Evolutionary conservation across 2,888 invertebrate species (phyloP).

Genomic region (Hirudinaria manillensis): DNA sequence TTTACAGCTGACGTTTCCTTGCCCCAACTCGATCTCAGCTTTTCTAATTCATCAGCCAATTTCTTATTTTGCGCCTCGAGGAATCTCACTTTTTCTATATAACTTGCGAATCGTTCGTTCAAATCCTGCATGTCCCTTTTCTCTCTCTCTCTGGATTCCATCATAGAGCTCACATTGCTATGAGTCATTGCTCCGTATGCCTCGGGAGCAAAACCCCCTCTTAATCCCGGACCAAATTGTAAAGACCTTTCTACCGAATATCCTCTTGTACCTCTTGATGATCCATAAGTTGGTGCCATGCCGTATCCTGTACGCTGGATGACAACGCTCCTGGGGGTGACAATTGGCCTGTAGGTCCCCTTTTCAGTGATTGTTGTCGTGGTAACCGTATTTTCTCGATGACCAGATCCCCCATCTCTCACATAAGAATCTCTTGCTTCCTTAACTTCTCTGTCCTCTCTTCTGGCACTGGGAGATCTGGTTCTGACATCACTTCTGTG

Average conservation of each 20-base stretch:
- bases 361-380: neutral
- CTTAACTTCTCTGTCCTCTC: slow-evolving; percentile 9
- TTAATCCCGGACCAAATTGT: slow-evolving; percentile 15
- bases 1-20: slow-evolving; percentile 49
- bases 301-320: slow-evolving; percentile 33
- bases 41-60: slow-evolving; percentile 51
- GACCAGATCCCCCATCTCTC: neutral
- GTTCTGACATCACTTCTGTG: neutral
- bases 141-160: slow-evolving; percentile 54
- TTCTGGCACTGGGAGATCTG: neutral
- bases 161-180: slow-evolving; percentile 52
- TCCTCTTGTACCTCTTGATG: neutral
- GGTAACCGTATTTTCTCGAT: neutral
- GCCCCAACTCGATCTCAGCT: slow-evolving; percentile 42
- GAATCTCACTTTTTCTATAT: slow-evolving; percentile 57
- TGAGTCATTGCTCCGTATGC: slow-evolving; percentile 45
- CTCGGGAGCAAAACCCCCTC: slow-evolving; percentile 39
- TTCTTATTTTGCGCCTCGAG: slow-evolving; percentile 55
- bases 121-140: slow-evolving; percentile 58
- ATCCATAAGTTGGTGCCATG: slow-evolving; percentile 1
- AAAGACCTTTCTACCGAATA: slow-evolving; percentile 3
- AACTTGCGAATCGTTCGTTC: slow-evolving; percentile 58
- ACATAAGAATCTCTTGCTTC: neutral
- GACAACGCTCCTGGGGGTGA: slow-evolving; percentile 35
- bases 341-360: slow-evolving; percentile 30